Base-by-base conservation (phyloP, 2,797 vertebrate genomes). In the Limnodromus scolopaceus region DNA sequence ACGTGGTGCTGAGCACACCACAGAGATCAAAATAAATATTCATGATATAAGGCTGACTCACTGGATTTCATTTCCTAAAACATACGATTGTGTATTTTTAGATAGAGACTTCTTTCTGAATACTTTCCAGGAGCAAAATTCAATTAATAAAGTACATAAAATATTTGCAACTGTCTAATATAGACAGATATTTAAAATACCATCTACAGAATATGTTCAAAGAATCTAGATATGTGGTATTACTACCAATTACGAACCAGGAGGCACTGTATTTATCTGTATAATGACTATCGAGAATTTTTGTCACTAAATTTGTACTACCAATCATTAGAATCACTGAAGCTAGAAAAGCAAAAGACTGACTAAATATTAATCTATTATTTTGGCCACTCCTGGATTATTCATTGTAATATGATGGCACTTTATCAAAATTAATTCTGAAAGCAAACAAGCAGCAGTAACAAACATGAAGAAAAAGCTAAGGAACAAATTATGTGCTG, bases 351-450 rank as follows among this genome's bases (percentile, higher is more conserved):
- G 10, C 39, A 34, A 58, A 75, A 81, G 8, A 63, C 32, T 70
- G 20, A 51, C 24, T 86, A 76, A 90, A 65, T 84, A 93, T 63
- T 82, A 78, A 53, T 79, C 43, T 89, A 88, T 87, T 94, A 41
- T 82, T 88, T 89, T 86, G 58, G 15, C 15, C 64, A 54, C 32
- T 96, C 38, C 23, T 78, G n/a, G 30, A 75, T 86, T 92, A 72
- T 81, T 80, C 53, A 13, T 75, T 84, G 24, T 54, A 64, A 57
- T 32, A 78, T 81, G n/a, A 48, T 23, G 12, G 11, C 60, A 12
- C 10, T 95, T 90, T 79, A 76, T 93, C 54, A 93, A 90, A 90
- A 94, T 86, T 79, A 87, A 55, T 76, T 90, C 60, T 84, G 88
- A 92, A 92, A 92, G 43, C 48, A 89, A 94, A 63, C 23, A 76